Evolutionary conservation across 1,140 invertebrate genomes (phyloP).

Genomic region (Aphaenogaster floridana): DNA sequence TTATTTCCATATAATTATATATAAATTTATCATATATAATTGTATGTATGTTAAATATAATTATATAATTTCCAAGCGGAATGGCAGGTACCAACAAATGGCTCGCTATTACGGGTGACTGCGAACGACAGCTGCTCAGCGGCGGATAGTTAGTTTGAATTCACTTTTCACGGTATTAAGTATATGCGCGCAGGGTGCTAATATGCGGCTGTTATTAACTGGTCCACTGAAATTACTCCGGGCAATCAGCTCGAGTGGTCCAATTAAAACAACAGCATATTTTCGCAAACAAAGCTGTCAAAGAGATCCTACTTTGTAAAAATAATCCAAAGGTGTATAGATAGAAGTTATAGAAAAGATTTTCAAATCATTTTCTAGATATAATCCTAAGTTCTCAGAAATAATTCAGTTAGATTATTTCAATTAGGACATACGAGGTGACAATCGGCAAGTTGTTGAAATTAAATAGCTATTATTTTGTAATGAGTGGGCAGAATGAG

Average conservation of each 20-base stretch:
- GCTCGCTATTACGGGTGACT: slow-evolving; percentile 37
- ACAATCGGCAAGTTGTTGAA: neutral
- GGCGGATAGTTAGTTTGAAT: slow-evolving; percentile 74
- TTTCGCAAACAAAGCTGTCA: neutral
- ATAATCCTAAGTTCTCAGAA: neutral
- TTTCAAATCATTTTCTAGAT: neutral
- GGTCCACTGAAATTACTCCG: slow-evolving; percentile 23
- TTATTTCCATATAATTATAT: neutral
- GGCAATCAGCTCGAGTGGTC: neutral
- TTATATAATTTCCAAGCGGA: slow-evolving; percentile 19
- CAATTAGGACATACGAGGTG: neutral
- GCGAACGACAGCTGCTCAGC: slow-evolving; percentile 72
- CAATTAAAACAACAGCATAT: slow-evolving; percentile 5
- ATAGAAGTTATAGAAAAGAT: neutral
- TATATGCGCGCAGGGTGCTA: neutral
- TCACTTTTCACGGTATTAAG: slow-evolving; percentile 74
- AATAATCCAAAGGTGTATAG: neutral
- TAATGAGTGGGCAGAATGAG: neutral
- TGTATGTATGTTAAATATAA: neutral
- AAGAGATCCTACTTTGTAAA: neutral
- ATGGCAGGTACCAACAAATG: slow-evolving; percentile 12
- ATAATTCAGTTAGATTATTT: neutral
- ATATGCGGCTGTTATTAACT: slow-evolving; percentile 25
- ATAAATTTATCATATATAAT: neutral
- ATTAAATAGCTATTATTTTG: neutral